Evolutionary conservation across 2,797 vertebrate species (phyloP), one percentile per base, ranked within the genome.

Genomic region (Sebastiscus tertius): DNA sequence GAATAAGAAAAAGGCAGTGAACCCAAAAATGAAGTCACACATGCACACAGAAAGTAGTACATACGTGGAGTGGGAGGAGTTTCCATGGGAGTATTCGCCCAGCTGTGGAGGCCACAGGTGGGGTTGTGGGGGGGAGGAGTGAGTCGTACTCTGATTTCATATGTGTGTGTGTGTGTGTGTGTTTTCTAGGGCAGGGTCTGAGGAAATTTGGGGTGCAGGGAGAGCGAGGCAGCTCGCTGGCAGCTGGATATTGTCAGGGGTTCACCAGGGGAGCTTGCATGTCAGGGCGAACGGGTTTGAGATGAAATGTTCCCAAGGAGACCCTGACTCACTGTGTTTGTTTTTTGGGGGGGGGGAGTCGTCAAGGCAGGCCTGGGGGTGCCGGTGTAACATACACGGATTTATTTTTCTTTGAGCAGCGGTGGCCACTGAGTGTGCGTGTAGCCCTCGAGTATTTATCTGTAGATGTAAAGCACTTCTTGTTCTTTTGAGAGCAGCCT

Each of bases 201-300:
- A 34, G 42, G 58, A 83, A 64, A 72, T 56, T 34, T 20, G 84
- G 87, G 84, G 73, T 88, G 80, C 63, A 75, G 55, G 59, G 70
- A 67, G 56, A 73, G 60, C 20, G 42, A 75, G 64, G 79, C 59
- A 36, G 66, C 62, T 24, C 13, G 0, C 58, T 71, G 78, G 73
- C 92, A 94, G 94, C 91, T 88, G 93, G 86, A 89, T 91, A 88
- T 86, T 91, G 90, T 94, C 92, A 89, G 72, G 67, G 79, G 24
- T 80, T 29, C 70, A 69, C 71, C 62, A n/a, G 81, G 80, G 73
- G 76, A 87, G 83, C 79, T 63, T 58, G 39, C 26, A 20, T 80
- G 82, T 90, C 89, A 80, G 85, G 54, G 76, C 89, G 86, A 91
- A 79, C 0, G 36, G 12, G 83, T 91, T 90, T 85, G 68, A 71